These are phyloP conservation scores for Tachysurus vachellii DNA, from an alignment of 2,113 vertebrate genomes.

Conservation along the genomic window DNA sequence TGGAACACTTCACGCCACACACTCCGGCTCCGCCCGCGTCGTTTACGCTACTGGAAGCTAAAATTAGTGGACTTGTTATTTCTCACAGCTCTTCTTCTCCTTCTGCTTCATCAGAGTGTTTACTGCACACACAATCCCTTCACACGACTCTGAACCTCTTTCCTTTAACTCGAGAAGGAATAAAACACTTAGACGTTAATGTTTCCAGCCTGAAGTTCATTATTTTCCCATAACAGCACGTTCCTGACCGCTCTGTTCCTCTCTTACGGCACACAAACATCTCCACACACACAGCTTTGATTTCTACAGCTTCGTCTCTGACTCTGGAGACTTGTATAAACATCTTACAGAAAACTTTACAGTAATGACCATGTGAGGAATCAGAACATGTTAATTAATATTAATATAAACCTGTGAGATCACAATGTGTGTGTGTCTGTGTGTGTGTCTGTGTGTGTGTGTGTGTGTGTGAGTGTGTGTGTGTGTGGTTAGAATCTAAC, in stretches of 20 bases:
- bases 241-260: neutral
- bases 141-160: neutral
- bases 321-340: neutral
- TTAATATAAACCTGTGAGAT: neutral
- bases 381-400: neutral
- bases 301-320: neutral
- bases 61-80: conserved; percentile 20
- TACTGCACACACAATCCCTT: neutral
- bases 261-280: neutral
- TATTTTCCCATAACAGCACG: neutral
- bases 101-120: conserved; percentile 8
- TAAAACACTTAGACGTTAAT: neutral
- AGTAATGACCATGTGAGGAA: neutral
- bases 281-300: too few species aligned
- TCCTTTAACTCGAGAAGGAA: neutral
- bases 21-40: neutral
- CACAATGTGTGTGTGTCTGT: too few species aligned
- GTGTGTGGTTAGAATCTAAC: neutral
- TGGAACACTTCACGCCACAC: neutral
- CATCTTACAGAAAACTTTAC: neutral
- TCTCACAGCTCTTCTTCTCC: neutral
- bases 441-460: too few species aligned
- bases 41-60: neutral
- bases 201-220: neutral
- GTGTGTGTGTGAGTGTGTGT: neutral